Conservation (phyloP, 2,888 invertebrate species). For the Metacarcinus magister region DNA sequence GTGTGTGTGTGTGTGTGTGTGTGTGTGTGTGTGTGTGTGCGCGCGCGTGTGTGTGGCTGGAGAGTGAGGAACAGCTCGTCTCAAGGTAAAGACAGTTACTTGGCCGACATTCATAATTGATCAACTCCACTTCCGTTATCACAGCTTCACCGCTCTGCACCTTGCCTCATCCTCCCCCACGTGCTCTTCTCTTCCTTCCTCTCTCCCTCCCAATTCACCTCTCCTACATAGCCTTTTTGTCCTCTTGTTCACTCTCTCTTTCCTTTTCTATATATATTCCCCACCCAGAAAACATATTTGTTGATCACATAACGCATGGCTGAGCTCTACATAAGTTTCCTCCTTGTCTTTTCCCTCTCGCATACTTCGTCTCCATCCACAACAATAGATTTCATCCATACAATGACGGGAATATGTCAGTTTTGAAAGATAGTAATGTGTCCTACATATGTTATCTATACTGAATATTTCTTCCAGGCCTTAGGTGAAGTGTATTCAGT, state of each 20-base stretch:
- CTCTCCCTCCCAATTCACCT: not conserved
- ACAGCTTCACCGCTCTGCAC: not conserved
- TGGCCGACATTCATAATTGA: slow-evolving; percentile 39
- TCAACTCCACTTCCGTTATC: slow-evolving; percentile 37
- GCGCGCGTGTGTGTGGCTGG: not conserved
- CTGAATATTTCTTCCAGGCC: not conserved
- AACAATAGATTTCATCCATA: not conserved
- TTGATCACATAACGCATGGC: not conserved
- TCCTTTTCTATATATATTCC: not conserved
- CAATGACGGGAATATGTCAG: not conserved
- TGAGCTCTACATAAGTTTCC: not conserved
- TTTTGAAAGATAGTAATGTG: not conserved
- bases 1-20: slow-evolving; percentile 28
- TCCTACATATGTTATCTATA: not conserved
- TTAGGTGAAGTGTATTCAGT: not conserved
- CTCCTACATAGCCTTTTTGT: not conserved
- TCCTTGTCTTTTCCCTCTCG: not conserved
- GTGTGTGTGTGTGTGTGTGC: slow-evolving; percentile 30
- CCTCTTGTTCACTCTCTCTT: not conserved
- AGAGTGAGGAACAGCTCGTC: not conserved
- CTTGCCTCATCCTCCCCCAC: not conserved
- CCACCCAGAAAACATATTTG: not conserved
- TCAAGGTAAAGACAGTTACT: slow-evolving; percentile 14
- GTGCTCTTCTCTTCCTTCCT: not conserved
- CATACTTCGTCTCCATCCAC: not conserved